Base-by-base conservation (phyloP, 2,888 invertebrate genomes). In the Crossocerus cetratus region DNA sequence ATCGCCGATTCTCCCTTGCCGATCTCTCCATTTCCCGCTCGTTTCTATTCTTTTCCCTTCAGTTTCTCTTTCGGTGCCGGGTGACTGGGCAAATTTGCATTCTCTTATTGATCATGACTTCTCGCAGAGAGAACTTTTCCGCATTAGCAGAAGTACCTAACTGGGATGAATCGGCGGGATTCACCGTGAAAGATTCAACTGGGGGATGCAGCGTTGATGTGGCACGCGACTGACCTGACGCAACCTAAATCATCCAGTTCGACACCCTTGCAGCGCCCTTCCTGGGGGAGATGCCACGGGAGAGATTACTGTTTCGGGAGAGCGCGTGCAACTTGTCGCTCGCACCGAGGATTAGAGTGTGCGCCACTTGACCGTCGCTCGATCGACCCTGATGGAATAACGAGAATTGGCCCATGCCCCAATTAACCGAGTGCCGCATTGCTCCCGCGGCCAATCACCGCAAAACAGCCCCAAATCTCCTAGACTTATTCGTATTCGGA, bases 201-300 rank as follows among this genome's bases (percentile, higher is more conserved):
- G 14, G 20, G 32, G 21, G 57, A 43, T 23, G 66, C 71, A 59
- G 44, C 75, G 84, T 83, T 76, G 81, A 80, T 81, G 79, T 74
- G 85, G 75, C 85, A 86, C 86, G 85, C 81, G 59, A 55, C 70
- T 65, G 74, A 72, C 76, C 74, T 64, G 77, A 76, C 76, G 63
- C 71, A 72, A 82, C 74, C 80, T 81, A 82, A 86, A 86, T 85
- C 85, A 82, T 83, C 72, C 65, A 66, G 54, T 63, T 56, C 53
- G 65, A 22, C 22, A 58, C 18, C 53, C 22, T 44, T 45, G 11
- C 11, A 18, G 53, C 20, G 2, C 66, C 43, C 62, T 59, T 43
- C 8, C 22, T 23, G 44, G 44, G 67, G 56, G 58, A 55, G 62
- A 60, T 55, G 14, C 54, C 62, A 22, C 56, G 62, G 43, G 43